Evolutionary conservation across 2,113 vertebrate species (phyloP), one percentile per base, ranked within the genome.

Genomic region (Anhinga anhinga): DNA sequence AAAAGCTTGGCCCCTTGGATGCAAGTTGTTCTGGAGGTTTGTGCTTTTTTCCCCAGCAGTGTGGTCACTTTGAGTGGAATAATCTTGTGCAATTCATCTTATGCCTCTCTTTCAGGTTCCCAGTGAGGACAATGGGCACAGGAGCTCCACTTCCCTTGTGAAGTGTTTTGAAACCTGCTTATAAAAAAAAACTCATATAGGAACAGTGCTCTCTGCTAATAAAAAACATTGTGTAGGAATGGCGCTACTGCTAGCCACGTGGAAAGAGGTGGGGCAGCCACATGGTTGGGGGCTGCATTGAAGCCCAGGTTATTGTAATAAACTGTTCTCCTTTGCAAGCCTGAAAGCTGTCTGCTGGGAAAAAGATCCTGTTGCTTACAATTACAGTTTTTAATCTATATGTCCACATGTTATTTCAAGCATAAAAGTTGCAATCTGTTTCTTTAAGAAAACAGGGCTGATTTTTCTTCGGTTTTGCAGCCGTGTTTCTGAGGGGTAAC

Each of bases 261-360:
- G 52, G 62, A 5, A 42, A 34, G 26, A 19, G 26, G 15, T 4
- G 30, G 11, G 32, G 50, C 42, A 36, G 76, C 38, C n/a, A 3
- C 42, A 38, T 3, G 0, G 36, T 16, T n/a, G 21, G 17, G 27
- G 27, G 3, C 38, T 59, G 25, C 0, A 0, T 6, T 58, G 70
- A 49, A 34, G 15, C 25, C 32, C 42, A 12, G 38, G 29, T 44
- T 49, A 4, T 36, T 11, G 30, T n/a, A 49, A 26, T 20, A 30
- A 83, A 34, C 21, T 22, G 5, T 29, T 73, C 49, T 59, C 21
- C 34, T 86, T 65, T 72, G 44, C 0, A 0, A 23, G 32, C 32
- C 53, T 40, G 13, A 66, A 14, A 49, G 11, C 30, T 25, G 4
- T 30, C 49, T 88, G 29, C n/a, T 67, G 59, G 13, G 12, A 2